phyloP scores from a whole-genome alignment of 2,888 invertebrate species.

The Mythimna pallens region DNA sequence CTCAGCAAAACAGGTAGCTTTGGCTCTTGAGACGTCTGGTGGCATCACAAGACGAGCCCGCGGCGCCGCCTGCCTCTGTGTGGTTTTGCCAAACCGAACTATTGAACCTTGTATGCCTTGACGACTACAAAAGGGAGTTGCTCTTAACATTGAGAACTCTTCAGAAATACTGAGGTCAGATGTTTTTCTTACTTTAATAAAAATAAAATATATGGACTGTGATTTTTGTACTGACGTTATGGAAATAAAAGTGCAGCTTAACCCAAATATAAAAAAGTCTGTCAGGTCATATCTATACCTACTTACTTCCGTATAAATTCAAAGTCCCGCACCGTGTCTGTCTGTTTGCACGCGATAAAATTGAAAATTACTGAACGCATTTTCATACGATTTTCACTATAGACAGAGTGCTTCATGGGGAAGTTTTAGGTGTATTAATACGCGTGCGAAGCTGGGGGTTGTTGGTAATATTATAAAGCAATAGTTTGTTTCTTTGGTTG shows the following conservation, averaged over 20 bases:
- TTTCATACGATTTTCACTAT: too few species aligned
- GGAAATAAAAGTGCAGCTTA: not conserved
- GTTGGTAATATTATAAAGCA: too few species aligned
- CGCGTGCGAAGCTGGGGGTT: too few species aligned
- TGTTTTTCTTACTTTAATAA: constrained; percentile 8
- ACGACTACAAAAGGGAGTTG: constrained; percentile 30
- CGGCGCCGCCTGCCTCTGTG: constrained; percentile 56
- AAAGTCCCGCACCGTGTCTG: too few species aligned
- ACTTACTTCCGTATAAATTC: too few species aligned
- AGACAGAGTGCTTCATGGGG: too few species aligned
- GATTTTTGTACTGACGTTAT: not conserved
- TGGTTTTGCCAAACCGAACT: constrained; percentile 44
- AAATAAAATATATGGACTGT: too few species aligned
- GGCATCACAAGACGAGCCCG: constrained; percentile 65
- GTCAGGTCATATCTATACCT: too few species aligned
- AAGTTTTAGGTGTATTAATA: too few species aligned
- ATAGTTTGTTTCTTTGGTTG: too few species aligned
- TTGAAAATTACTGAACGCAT: too few species aligned
- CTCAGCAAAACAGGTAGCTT: constrained; percentile 77
- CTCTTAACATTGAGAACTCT: constrained; percentile 16
- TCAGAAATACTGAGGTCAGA: constrained; percentile 13
- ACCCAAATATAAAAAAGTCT: not conserved
- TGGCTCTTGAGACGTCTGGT: constrained; percentile 87
- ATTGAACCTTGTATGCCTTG: constrained; percentile 40
- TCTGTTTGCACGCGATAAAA: too few species aligned